Evolutionary conservation across 1,140 invertebrate genomes (phyloP), one percentile per base, ranked within the genome.

Genomic region (Coenobita brevimanus): DNA sequence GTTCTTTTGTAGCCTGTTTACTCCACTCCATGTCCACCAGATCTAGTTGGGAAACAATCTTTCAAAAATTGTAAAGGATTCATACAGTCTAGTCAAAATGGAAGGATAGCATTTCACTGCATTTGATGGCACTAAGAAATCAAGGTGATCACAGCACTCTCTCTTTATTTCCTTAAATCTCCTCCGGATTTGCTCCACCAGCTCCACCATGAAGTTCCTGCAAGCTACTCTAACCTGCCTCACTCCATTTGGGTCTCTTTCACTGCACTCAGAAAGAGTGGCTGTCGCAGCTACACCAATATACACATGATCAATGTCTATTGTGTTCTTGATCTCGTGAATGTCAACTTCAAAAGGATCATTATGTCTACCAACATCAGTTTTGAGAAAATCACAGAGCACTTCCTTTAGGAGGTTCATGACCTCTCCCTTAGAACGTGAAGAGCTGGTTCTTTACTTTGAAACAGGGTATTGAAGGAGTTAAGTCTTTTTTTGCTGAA

Each of bases 371-470:
- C 43, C 64, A 83, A 71, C 43, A 8, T 79, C 10, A 46, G 73
- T 69, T 73, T 83, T 82, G 3, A 82, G n/a, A 10, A 71, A 83
- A 36, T 83, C 60, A 50, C 81, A 71, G 41, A 83, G 81, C 50
- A 83, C 64, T 83, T 83, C 81, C 33, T 83, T 83, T 36, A 83
- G 64, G 81, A 83, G 81, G 46, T 83, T 83, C 4, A n/a, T 83
- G 54, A 83, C 41, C 41, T 83, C 81, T 73, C 43, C 64, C 24
- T 41, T 50, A 83, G 67, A 46, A 57, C 43, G 24, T 83, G 64
- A 50, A 73, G 81, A 73, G 30, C 64, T 30, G 81, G 81, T 27
- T 38, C 38, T 50, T 50, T 30, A 24, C 81, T 83, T 43, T 83
- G 81, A 73, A 83, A 46, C 15, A 83, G n/a, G 24, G 43, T 79